Evolutionary conservation across 2,797 vertebrate genomes (phyloP).

Genomic region (Acipenser oxyrinchus): DNA sequence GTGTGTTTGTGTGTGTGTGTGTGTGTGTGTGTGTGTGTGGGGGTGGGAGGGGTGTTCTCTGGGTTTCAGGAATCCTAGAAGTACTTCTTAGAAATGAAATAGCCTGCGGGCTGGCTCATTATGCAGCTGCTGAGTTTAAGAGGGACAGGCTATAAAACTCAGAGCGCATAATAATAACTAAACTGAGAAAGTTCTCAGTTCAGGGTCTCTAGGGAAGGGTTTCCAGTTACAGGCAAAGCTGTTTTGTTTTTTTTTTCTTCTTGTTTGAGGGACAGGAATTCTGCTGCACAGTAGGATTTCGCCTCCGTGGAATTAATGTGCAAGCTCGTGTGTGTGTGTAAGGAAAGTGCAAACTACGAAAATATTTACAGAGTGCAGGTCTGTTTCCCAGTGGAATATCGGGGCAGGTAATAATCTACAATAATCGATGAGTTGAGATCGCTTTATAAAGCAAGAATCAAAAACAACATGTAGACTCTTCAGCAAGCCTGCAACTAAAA

Average conservation of each 20-base stretch:
- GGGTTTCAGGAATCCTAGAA: conserved; percentile 23
- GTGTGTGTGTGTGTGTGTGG: neutral
- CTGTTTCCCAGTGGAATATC: too few relatives aligned
- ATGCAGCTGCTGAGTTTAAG: conserved; percentile 24
- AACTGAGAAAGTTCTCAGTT: neutral
- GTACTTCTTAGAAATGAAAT: conserved; percentile 42
- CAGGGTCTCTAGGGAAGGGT: too few relatives aligned
- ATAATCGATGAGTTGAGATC: too few relatives aligned
- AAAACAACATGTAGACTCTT: too few relatives aligned
- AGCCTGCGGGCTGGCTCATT: neutral
- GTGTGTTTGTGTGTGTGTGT: neutral
- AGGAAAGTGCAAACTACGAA: too few relatives aligned
- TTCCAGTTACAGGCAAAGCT: neutral
- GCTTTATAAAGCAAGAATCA: too few relatives aligned
- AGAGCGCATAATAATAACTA: neutral
- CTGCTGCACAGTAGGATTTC: too few relatives aligned
- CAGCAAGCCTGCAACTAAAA: too few relatives aligned
- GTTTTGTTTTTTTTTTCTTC: neutral
- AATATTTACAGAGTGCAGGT: too few relatives aligned
- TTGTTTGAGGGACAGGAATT: neutral
- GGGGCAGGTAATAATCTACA: too few relatives aligned
- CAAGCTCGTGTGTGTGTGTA: too few relatives aligned
- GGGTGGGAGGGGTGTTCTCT: conserved; percentile 18
- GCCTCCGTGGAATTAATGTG: too few relatives aligned
- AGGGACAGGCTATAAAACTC: neutral